Conservation (phyloP, 2,113 vertebrate genomes). For the Orientallactaga bullata region DNA sequence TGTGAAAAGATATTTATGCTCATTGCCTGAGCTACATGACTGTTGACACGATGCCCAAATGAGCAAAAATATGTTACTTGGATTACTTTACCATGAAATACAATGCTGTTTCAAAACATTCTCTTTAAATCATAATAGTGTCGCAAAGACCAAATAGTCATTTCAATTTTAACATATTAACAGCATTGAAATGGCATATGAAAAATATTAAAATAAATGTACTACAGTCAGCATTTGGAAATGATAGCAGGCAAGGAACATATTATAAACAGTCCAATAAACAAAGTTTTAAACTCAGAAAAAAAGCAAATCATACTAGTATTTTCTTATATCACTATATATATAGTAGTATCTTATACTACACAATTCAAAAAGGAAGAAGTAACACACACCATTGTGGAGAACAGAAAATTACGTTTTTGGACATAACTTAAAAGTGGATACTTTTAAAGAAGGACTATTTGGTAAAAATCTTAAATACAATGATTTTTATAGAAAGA, state of each 20-base stretch:
- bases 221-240: constrained; percentile 73
- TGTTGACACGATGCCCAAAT: constrained; percentile 71
- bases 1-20: constrained; percentile 67
- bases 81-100: constrained; percentile 75
- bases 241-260: constrained; percentile 32
- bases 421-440: constrained; percentile 47
- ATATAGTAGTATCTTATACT: background rate
- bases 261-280: constrained; percentile 60
- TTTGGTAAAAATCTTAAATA: constrained; percentile 49
- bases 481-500: constrained; percentile 69
- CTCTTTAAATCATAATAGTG: constrained; percentile 78
- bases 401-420: constrained; percentile 46
- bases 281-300: constrained; percentile 46
- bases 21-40: constrained; percentile 71
- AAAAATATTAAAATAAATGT: constrained; percentile 71
- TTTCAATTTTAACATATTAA: constrained; percentile 77
- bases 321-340: constrained; percentile 46
- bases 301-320: constrained; percentile 45
- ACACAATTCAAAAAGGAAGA: constrained; percentile 33
- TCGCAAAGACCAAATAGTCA: constrained; percentile 75
- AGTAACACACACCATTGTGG: constrained; percentile 1
- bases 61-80: constrained; percentile 79
- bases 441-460: constrained; percentile 1
- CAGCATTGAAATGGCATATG: constrained; percentile 74
- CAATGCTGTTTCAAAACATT: constrained; percentile 80